phyloP scores from a whole-genome alignment of 2,113 vertebrate genomes.

The Leiothrix lutea region DNA sequence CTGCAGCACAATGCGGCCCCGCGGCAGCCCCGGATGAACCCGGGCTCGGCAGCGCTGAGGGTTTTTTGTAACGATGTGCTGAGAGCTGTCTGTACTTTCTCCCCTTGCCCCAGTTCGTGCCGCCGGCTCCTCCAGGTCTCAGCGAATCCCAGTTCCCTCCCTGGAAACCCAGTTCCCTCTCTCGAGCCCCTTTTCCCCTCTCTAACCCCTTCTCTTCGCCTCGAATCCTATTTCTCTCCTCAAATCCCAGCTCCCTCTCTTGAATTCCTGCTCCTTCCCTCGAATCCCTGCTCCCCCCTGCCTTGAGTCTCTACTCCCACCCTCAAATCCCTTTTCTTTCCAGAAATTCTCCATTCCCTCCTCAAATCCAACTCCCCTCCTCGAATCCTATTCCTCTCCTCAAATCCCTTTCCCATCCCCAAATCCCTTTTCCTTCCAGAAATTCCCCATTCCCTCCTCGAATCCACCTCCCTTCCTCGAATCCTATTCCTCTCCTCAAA shows the following conservation, averaged over 20 bases:
- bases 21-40: constrained; percentile 6
- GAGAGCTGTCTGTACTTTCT: neutral
- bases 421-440: no score
- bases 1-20: neutral
- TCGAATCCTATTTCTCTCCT: rapidly evolving
- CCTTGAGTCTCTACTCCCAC: neutral
- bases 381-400: no score
- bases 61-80: neutral
- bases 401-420: no score
- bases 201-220: neutral
- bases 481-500: neutral
- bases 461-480: no score
- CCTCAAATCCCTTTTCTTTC: neutral
- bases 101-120: neutral
- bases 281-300: rapidly evolving
- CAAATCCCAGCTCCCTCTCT: no score
- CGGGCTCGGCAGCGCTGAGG: neutral
- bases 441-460: no score
- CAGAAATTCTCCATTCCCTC: neutral
- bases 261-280: neutral
- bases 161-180: neutral
- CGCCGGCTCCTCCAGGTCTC: neutral
- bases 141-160: neutral
- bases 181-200: no score
- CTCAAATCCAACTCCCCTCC: neutral